phyloP scores from a whole-genome alignment of 2,797 vertebrate species.

The Anguilla megastoma region DNA sequence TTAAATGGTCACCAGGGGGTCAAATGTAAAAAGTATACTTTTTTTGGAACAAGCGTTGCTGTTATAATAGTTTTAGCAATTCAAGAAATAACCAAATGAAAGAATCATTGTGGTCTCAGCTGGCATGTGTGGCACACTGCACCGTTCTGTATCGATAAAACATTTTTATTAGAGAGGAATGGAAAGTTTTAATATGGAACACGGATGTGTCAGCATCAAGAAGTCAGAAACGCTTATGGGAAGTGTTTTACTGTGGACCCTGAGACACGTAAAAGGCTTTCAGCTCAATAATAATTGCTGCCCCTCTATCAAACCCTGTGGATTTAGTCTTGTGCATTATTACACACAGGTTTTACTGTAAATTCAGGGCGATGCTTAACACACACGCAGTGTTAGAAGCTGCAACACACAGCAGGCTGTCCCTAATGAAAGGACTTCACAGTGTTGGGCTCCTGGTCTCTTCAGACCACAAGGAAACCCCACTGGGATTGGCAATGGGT shows the following conservation, averaged over 20 bases:
- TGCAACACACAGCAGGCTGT: neutral
- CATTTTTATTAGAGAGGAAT: neutral
- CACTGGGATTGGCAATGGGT: neutral
- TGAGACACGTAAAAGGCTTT: slow-evolving; percentile 16
- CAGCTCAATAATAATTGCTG: slow-evolving; percentile 3
- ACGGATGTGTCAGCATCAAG: neutral
- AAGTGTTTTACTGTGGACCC: neutral
- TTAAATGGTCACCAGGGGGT: neutral
- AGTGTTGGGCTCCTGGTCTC: neutral
- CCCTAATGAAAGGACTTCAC: neutral
- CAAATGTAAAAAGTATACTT: neutral
- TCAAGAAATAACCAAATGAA: slow-evolving; percentile 2
- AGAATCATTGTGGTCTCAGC: neutral
- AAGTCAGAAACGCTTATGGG: slow-evolving; percentile 2
- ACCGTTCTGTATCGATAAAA: neutral
- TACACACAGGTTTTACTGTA: neutral
- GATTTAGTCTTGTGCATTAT: neutral
- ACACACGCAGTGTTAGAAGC: neutral
- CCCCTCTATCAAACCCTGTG: slow-evolving; percentile 18
- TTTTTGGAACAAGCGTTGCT: neutral
- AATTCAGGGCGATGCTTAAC: neutral
- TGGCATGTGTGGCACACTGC: neutral
- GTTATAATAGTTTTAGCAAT: neutral
- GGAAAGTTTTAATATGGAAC: slow-evolving; percentile 9
- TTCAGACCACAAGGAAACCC: slow-evolving; percentile 11